These are phyloP conservation scores for Danaus plexippus DNA, from an alignment of 1,140 invertebrate genomes.

Conservation along the genomic window DNA sequence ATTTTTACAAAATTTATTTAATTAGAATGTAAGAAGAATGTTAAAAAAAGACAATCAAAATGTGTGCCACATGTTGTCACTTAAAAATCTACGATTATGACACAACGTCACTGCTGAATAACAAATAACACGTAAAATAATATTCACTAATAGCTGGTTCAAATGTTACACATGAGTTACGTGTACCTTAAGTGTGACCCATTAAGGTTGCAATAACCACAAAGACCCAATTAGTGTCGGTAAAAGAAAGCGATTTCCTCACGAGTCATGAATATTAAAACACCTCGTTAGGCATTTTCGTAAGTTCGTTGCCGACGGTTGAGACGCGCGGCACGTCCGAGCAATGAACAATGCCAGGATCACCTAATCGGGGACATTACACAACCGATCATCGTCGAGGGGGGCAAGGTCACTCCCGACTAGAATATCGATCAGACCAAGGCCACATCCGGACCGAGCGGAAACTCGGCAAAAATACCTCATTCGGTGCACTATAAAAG, in stretches of 20 bases:
- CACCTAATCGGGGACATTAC: conserved; percentile 56
- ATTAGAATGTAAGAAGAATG: no score
- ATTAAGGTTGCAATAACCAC: conserved; percentile 18
- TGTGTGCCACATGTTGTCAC: no score
- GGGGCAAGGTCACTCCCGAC: conserved; percentile 60
- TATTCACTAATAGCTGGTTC: no score
- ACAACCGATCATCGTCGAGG: conserved; percentile 54
- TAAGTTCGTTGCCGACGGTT: conserved; percentile 36
- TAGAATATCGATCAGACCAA: conserved; percentile 55
- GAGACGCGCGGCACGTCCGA: conserved; percentile 42
- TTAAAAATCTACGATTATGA: no score
- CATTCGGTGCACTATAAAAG: conserved; percentile 51
- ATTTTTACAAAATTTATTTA: no score
- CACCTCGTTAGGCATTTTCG: conserved; percentile 45
- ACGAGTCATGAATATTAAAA: conserved; percentile 61
- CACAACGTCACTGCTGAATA: no score
- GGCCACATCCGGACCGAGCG: conserved; percentile 53
- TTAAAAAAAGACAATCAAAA: no score
- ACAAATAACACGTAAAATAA: no score
- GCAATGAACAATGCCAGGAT: conserved; percentile 53
- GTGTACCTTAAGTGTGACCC: no score
- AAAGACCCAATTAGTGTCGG: conserved; percentile 41
- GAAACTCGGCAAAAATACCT: conserved; percentile 41
- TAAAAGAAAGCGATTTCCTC: conserved; percentile 52
- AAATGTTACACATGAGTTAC: no score